These are phyloP conservation scores for Heliangelus exortis DNA, from an alignment of 2,797 vertebrate species.

Conservation along the genomic window DNA sequence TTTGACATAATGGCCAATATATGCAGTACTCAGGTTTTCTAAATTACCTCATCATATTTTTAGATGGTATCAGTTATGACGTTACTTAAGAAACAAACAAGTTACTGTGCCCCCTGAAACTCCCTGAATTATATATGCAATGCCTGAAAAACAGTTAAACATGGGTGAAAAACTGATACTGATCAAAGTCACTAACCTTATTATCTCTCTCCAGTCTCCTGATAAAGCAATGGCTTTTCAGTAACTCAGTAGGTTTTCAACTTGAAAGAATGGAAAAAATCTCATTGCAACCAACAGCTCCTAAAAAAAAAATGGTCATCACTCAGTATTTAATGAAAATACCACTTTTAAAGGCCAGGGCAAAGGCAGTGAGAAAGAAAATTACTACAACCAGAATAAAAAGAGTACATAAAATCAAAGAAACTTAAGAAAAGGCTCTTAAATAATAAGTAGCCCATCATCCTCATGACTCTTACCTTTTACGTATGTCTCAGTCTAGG, in stretches of 20 bases:
- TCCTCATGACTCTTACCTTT: background rate
- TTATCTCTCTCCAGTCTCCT: background rate
- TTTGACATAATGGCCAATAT: background rate
- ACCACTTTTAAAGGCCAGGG: background rate
- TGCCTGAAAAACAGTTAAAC: background rate
- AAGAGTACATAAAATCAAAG: background rate
- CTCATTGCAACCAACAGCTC: background rate
- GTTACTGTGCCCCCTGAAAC: background rate
- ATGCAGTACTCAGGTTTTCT: background rate
- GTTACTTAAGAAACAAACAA: background rate
- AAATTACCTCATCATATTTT: background rate
- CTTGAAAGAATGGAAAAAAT: background rate
- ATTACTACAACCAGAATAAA: background rate
- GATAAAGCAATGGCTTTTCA: background rate
- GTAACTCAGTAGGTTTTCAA: background rate
- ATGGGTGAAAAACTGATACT: accelerated
- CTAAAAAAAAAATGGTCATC: background rate
- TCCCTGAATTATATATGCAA: background rate
- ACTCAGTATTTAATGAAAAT: background rate
- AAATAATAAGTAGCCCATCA: background rate
- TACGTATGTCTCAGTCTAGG: background rate
- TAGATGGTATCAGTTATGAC: background rate
- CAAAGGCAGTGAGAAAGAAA: background rate
- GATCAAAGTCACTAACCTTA: background rate
- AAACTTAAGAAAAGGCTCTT: background rate